A percentile compares a stretch with the other conserved stretches of the same genome.
Conservation (phyloP, 1,140 invertebrate species). For the Caenorhabditis latens region DNA sequence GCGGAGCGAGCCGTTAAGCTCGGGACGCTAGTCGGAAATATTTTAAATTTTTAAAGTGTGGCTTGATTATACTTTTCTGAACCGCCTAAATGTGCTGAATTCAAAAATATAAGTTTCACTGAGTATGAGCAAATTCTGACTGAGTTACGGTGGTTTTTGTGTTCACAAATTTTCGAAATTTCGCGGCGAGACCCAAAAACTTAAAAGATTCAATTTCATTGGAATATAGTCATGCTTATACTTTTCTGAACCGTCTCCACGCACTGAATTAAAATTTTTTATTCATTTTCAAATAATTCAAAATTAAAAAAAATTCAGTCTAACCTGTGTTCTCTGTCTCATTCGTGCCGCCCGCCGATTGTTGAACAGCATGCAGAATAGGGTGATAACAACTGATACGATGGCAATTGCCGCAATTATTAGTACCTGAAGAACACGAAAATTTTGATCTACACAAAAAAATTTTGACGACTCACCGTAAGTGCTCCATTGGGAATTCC, state of each 20-base stretch:
- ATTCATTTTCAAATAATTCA: no score
- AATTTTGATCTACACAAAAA: background rate
- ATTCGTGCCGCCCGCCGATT: constrained; percentile 12
- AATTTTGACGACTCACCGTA: background rate
- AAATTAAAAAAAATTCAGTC: background rate
- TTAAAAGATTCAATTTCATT: no score
- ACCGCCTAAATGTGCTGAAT: background rate
- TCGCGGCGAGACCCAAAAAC: no score
- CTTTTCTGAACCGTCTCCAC: no score
- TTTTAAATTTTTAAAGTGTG: no score
- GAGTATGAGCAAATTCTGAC: background rate
- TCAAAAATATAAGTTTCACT: background rate
- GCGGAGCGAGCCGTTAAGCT: no score
- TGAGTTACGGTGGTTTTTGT: background rate
- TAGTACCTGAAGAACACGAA: constrained; percentile 4
- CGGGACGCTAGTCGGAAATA: no score
- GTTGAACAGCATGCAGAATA: constrained; percentile 45
- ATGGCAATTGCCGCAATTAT: constrained; percentile 38
- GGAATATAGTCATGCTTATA: no score
- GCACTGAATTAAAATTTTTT: no score
- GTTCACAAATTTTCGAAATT: no score
- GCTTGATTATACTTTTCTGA: background rate
- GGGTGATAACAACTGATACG: constrained; percentile 51
- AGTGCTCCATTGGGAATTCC: constrained; percentile 40
- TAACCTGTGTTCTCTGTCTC: constrained; percentile 7